Percentiles rank a stretch among this genome's conserved stretches.
Conservation (phyloP, 2,113 vertebrate species). For the Pangasianodon gigas region DNA sequence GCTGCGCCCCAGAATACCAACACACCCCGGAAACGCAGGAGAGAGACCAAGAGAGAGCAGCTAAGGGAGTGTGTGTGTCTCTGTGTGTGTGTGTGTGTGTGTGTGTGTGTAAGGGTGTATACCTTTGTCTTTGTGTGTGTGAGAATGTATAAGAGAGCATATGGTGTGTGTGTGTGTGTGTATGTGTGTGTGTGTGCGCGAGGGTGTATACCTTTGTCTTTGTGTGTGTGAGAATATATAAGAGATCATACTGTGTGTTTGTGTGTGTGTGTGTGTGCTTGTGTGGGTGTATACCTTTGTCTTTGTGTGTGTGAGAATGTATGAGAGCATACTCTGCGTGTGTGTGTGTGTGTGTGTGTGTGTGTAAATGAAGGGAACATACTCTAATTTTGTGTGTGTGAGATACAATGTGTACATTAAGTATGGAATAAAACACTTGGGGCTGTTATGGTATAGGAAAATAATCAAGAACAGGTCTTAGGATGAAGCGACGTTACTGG, state of each 20-base stretch:
- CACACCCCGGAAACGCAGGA: conserved; percentile 61
- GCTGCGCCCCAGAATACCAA: conserved; percentile 66
- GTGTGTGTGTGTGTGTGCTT: no score
- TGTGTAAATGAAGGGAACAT: not conserved
- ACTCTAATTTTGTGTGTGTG: not conserved
- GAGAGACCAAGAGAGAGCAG: conserved; percentile 56
- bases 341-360: not conserved
- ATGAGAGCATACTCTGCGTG: not conserved
- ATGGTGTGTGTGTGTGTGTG: not conserved
- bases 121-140: not conserved
- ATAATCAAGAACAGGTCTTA: no score
- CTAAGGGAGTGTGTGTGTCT: not conserved
- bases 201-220: not conserved
- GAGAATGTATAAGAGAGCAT: no score
- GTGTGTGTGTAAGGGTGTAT: conserved; percentile 7
- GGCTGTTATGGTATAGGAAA: no score
- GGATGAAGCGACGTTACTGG: no score
- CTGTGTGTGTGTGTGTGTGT: not conserved
- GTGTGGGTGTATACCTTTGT: not conserved
- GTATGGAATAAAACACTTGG: no score
- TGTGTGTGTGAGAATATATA: not conserved
- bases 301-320: not conserved
- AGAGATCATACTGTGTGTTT: not conserved
- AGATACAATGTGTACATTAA: not conserved
- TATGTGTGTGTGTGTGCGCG: conserved; percentile 9